Evolutionary conservation across 2,888 invertebrate species (phyloP), one percentile per base, ranked within the genome.

Genomic region (Cremastinae sp.): DNA sequence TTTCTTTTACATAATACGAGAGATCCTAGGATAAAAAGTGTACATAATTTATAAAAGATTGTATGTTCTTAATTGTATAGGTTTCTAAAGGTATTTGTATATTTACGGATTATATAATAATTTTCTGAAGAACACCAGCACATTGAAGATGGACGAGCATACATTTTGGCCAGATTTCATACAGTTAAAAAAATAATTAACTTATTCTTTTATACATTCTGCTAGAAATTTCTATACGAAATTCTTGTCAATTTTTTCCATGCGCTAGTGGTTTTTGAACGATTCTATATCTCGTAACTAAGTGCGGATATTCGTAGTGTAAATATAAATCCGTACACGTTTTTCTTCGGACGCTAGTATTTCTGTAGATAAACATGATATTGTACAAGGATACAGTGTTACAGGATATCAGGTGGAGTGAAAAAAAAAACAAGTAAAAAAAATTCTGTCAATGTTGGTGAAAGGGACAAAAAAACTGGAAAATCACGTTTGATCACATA

Each of bases 381-480:
- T 68, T 14, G 18, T 58, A 43, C 65, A 28, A 20, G 43, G 16
- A 16, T 41, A 22, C 10, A 38, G 18, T 53, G 18, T 66, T 45
- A 36, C 45, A 28, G 49, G n/a, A 12, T 56, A 56, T 54, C 16
- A 16, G 16, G 10, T 41, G 41, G 22, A 65, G 22, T 38, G 16
- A 43, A 36, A 36, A 45, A 9, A 20, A 16, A 64, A n/a, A n/a
- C n/a, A n/a, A 8, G 28, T 38, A 56, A 14, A 56, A 53, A 47
- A 12, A 53, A 7, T 4, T 47, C 22, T 22, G 68, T 58, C 47
- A 49, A 68, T 68, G 47, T 49, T 18, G 58, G 68, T 58, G 68
- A 58, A 47, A 58, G 68, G 66, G 38, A 16, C n/a, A n/a, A n/a
- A 43, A 66, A 66, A 58, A 65, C 38, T 20, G 20, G 34, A 58